Conservation (phyloP, 2,797 vertebrate species). For the Xerus rutilus region DNA sequence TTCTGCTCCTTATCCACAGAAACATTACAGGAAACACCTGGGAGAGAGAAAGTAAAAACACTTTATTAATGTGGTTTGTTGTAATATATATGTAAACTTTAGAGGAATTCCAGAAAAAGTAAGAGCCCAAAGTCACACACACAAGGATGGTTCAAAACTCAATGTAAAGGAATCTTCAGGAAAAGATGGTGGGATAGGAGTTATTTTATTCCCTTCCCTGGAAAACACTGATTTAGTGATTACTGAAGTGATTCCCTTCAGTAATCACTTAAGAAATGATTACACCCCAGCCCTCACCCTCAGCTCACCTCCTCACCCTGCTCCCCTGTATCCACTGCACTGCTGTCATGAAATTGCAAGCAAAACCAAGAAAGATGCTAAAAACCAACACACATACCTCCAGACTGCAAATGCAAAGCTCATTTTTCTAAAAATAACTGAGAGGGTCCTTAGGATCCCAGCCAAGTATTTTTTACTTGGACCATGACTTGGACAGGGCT, state of each 20-base stretch:
- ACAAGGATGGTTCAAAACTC: neutral
- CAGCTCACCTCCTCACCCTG: neutral
- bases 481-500: neutral
- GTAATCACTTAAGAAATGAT: too few species aligned
- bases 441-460: neutral
- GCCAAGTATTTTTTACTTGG: neutral
- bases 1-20: constrained; percentile 85
- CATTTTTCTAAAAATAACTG: neutral
- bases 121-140: neutral
- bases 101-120: neutral
- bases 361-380: neutral
- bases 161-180: neutral
- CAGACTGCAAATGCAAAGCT: neutral
- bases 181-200: neutral
- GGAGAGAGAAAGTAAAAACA: neutral
- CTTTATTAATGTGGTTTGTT: neutral
- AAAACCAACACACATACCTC: neutral
- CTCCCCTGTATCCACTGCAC: neutral
- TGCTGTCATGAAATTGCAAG: neutral
- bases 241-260: too few species aligned
- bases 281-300: too few species aligned
- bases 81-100: neutral
- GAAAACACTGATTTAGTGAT: neutral
- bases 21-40: constrained; percentile 84
- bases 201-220: neutral